phyloP scores from a whole-genome alignment of 1,140 invertebrate species.

The Brachystomella parvula region DNA sequence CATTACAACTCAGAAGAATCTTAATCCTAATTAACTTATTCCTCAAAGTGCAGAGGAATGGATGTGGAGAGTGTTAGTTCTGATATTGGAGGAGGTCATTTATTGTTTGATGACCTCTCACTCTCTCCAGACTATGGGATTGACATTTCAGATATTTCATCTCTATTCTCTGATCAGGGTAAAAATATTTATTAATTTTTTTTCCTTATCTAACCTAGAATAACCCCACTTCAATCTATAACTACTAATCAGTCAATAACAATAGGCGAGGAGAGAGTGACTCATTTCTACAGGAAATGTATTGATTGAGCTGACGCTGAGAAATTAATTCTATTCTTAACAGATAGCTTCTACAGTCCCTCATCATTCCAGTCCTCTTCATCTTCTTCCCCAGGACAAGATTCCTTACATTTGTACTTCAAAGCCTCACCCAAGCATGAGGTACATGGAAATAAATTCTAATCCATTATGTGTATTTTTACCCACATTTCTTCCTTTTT shows the following conservation, averaged over 20 bases:
- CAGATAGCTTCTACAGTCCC: conserved; percentile 6
- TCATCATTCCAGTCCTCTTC: not conserved
- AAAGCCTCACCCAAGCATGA: not conserved
- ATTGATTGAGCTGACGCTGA: too few species aligned
- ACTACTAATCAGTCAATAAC: not conserved
- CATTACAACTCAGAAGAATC: too few species aligned
- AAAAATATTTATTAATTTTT: not conserved
- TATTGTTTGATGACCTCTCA: not conserved
- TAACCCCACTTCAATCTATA: not conserved
- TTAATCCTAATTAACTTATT: too few species aligned
- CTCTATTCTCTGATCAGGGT: conserved; percentile 1
- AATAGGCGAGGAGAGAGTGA: too few species aligned
- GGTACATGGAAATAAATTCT: not conserved
- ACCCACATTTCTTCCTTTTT: not conserved
- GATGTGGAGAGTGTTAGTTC: too few species aligned
- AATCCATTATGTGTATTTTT: not conserved
- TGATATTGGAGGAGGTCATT: not conserved
- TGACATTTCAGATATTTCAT: conserved; percentile 1
- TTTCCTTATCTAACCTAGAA: too few species aligned
- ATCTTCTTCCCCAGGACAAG: not conserved
- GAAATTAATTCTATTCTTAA: too few species aligned
- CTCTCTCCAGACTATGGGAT: conserved; percentile 2
- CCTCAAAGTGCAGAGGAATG: too few species aligned
- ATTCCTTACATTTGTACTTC: not conserved
- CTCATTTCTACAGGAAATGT: too few species aligned